phyloP scores from a whole-genome alignment of 2,888 invertebrate species.

The Melinaea menophilus region DNA sequence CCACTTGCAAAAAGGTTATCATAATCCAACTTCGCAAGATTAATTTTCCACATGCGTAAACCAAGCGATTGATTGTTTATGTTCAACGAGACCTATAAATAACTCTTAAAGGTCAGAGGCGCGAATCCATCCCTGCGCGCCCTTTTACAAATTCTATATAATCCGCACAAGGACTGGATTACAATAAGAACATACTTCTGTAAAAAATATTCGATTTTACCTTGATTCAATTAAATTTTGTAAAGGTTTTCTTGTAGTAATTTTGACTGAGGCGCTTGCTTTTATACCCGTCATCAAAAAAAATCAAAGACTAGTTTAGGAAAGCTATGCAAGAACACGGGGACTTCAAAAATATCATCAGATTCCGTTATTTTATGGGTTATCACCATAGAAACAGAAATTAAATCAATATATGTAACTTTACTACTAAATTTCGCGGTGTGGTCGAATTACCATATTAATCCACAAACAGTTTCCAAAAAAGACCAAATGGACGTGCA shows the following conservation, averaged over 20 bases:
- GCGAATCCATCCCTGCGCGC: conserved; percentile 58
- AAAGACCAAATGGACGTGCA: too few species aligned
- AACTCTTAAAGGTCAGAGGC: conserved; percentile 67
- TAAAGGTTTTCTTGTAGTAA: conserved; percentile 57
- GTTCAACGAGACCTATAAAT: conserved; percentile 59
- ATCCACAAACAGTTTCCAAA: conserved; percentile 36
- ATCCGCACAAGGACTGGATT: conserved; percentile 21
- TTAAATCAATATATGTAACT: conserved; percentile 64
- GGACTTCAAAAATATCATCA: conserved; percentile 16
- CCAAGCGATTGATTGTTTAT: conserved; percentile 58
- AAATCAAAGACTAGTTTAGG: conserved; percentile 28
- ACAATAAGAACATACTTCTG: background rate
- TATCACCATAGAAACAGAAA: conserved; percentile 67
- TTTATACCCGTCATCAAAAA: conserved; percentile 72
- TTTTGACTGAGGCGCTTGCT: conserved; percentile 70
- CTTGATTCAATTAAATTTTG: conserved; percentile 45
- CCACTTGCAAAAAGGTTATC: conserved; percentile 24
- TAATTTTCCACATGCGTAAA: conserved; percentile 43
- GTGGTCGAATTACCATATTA: conserved; percentile 43
- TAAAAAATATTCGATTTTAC: conserved; percentile 38
- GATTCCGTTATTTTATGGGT: conserved; percentile 26
- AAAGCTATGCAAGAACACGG: conserved; percentile 13
- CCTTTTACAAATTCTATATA: conserved; percentile 43
- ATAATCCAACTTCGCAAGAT: conserved; percentile 17
- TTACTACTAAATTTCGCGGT: conserved; percentile 50